Evolutionary conservation across 1,140 invertebrate species (phyloP).

Genomic region (Drosophila takahashii): DNA sequence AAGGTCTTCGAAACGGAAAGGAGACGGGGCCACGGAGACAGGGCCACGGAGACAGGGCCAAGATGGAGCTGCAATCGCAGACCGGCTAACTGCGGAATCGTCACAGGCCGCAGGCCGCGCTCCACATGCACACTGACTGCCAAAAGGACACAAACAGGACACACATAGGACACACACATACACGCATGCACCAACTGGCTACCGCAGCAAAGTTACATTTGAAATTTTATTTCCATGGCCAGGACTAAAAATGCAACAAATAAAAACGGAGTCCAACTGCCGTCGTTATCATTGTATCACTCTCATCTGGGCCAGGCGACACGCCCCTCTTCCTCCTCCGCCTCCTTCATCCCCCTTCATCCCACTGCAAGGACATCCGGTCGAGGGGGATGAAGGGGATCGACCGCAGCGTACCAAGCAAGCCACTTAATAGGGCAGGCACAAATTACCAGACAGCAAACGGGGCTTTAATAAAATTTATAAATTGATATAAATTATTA

Average conservation of each 20-base stretch:
- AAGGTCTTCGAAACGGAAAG: slow-evolving; percentile 4
- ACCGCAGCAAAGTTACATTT: slow-evolving; percentile 58
- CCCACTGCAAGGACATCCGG: not conserved
- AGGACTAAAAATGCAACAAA: slow-evolving; percentile 65
- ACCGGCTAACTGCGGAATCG: slow-evolving; percentile 28
- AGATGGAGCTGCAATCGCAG: slow-evolving; percentile 22
- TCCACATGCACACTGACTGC: slow-evolving; percentile 14
- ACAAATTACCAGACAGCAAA: not conserved
- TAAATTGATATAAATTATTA: slow-evolving; percentile 9
- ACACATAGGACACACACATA: slow-evolving; percentile 13
- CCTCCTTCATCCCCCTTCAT: no score
- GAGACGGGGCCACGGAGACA: not conserved
- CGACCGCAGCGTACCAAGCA: not conserved
- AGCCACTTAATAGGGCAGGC: slow-evolving; percentile 3
- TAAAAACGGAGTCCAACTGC: slow-evolving; percentile 47
- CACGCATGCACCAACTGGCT: slow-evolving; percentile 17
- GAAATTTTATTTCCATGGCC: slow-evolving; percentile 68
- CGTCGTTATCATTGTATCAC: slow-evolving; percentile 40
- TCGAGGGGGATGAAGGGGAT: not conserved
- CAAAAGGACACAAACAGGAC: slow-evolving; percentile 4
- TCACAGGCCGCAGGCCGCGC: slow-evolving; percentile 10
- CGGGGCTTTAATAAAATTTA: not conserved
- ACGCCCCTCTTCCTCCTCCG: slow-evolving; percentile 2
- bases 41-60: slow-evolving; percentile 3
- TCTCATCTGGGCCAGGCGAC: slow-evolving; percentile 41